A percentile compares a stretch with the other conserved stretches of the same genome.
Evolutionary conservation across 2,113 vertebrate species (phyloP).

Genomic region (Crotalus viridis): DNA sequence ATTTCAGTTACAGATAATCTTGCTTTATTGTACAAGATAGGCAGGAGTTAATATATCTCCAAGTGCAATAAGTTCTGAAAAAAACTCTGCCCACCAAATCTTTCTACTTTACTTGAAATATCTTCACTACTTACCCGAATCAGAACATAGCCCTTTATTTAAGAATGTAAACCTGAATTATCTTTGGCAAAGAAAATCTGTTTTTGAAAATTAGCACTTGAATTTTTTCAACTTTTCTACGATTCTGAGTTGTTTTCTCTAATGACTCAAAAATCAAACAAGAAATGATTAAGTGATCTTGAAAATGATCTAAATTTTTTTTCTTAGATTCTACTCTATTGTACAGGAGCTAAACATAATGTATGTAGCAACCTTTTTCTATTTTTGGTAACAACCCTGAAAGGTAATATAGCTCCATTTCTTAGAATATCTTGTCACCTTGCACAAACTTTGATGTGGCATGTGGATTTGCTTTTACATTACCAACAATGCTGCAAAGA

Average conservation of each 20-base stretch:
- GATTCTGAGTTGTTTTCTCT: not conserved
- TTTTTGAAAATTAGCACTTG: not conserved
- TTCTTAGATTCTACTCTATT: not conserved
- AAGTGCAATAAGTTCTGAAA: conserved; percentile 26
- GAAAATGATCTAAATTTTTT: not conserved
- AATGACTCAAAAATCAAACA: not conserved
- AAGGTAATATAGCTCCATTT: not conserved
- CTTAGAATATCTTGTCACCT: not conserved
- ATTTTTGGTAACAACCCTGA: not conserved
- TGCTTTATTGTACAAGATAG: conserved; percentile 52
- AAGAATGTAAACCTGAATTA: conserved; percentile 4
- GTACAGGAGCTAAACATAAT: not conserved
- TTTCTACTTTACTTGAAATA: conserved; percentile 4
- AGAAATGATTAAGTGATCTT: not conserved
- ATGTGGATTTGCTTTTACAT: not conserved
- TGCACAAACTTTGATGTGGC: not conserved
- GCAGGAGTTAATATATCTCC: not conserved
- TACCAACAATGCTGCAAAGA: not conserved
- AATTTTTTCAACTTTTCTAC: not conserved
- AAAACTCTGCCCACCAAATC: not conserved
- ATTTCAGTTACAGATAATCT: conserved; percentile 66
- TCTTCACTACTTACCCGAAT: conserved; percentile 20
- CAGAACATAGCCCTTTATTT: not conserved
- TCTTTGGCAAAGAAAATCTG: not conserved
- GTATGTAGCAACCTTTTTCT: not conserved